Percentiles rank a stretch among this genome's conserved stretches.
These are phyloP conservation scores for Watsonalla binaria DNA, from an alignment of 2,888 invertebrate species.

Conservation along the genomic window DNA sequence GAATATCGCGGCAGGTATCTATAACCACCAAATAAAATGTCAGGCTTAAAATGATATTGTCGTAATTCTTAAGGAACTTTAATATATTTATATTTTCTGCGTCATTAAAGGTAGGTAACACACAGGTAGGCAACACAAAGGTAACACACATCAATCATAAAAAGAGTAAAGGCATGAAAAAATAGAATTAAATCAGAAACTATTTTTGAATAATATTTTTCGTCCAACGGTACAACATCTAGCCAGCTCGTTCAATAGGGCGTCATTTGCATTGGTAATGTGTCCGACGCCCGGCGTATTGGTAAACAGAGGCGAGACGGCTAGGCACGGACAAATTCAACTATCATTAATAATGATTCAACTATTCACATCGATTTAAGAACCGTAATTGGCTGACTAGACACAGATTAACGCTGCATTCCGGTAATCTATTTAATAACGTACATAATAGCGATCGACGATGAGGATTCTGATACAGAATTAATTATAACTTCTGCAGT, in stretches of 20 bases:
- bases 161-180: constrained; percentile 6
- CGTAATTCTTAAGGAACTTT: no score
- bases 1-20: no score
- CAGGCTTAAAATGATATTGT: no score
- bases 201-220: constrained; percentile 10
- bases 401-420: no score
- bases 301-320: constrained; percentile 52
- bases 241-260: constrained; percentile 54
- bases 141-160: constrained; percentile 2
- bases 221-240: constrained; percentile 37
- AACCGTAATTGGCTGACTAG: background rate
- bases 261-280: constrained; percentile 77
- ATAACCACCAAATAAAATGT: no score
- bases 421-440: no score
- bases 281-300: constrained; percentile 49
- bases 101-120: no score
- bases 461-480: no score
- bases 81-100: no score
- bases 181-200: background rate
- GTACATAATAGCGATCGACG: no score
- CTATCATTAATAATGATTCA: background rate
- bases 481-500: no score
- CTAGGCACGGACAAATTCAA: constrained; percentile 6
- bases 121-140: no score
- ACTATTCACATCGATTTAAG: background rate